Evolutionary conservation across 2,888 invertebrate genomes (phyloP).

Genomic region (Orchesellides sinensis): DNA sequence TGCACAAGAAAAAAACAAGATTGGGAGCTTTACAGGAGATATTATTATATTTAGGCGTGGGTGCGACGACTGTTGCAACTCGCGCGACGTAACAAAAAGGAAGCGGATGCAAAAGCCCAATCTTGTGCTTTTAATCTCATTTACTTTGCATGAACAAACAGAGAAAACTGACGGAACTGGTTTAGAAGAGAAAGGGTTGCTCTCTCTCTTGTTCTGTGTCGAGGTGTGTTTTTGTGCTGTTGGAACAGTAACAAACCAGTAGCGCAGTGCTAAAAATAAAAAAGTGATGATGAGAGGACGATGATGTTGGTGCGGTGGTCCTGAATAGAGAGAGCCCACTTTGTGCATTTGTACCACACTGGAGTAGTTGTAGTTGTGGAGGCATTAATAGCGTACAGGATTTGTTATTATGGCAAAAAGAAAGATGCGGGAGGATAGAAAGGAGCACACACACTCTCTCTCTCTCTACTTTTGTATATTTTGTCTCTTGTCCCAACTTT

Average conservation of each 20-base stretch:
- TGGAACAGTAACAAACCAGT: neutral
- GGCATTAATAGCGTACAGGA: no score
- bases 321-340: no score
- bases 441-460: neutral
- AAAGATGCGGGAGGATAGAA: neutral
- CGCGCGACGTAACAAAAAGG: conserved; percentile 36
- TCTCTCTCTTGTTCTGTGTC: neutral
- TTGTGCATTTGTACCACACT: no score
- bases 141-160: conserved; percentile 75
- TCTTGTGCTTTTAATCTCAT: conserved; percentile 73
- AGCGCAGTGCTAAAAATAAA: neutral
- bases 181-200: conserved; percentile 14
- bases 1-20: no score
- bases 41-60: no score
- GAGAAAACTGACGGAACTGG: conserved; percentile 39
- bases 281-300: neutral
- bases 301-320: conserved; percentile 9
- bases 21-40: no score
- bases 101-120: conserved; percentile 59
- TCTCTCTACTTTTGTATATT: neutral
- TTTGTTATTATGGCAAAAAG: neutral
- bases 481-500: conserved; percentile 59
- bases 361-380: no score
- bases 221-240: conserved; percentile 25
- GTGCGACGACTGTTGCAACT: no score